Percentiles rank a stretch among this genome's conserved stretches.
Evolutionary conservation across 1,140 invertebrate species (phyloP).

Genomic region (Solen grandis): DNA sequence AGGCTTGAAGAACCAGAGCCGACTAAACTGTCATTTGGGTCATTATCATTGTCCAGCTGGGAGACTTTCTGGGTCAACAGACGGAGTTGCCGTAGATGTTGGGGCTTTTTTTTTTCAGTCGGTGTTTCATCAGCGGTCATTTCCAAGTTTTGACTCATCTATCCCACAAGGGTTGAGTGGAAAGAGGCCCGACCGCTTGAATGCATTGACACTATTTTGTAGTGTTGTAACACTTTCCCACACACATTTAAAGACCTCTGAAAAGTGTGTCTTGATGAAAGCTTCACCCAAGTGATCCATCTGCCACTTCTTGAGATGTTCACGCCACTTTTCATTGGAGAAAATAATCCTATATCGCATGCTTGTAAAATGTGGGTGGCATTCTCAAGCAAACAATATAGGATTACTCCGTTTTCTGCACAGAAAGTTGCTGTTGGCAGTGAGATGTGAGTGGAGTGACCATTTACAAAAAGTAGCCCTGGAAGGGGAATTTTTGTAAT

Average conservation of each 20-base stretch:
- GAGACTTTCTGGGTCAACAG: neutral
- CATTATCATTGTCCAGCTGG: neutral
- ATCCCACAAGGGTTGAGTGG: neutral
- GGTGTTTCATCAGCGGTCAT: neutral
- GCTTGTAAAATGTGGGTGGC: conserved; percentile 3
- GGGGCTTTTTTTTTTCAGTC: neutral
- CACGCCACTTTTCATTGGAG: too few species aligned
- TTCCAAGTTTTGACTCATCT: conserved; percentile 2
- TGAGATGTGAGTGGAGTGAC: conserved; percentile 19
- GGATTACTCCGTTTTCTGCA: too few species aligned
- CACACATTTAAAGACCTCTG: too few species aligned
- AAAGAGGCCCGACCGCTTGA: neutral
- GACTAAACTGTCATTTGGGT: neutral
- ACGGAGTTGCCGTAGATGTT: neutral
- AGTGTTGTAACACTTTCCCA: too few species aligned
- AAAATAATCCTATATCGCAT: too few species aligned
- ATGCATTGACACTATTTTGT: neutral
- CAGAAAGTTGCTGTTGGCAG: conserved; percentile 10
- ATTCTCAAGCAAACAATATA: conserved; percentile 4
- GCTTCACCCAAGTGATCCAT: too few species aligned
- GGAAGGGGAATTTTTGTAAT: neutral
- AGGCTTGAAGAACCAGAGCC: neutral
- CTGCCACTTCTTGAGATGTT: too few species aligned
- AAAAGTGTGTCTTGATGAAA: too few species aligned
- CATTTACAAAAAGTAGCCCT: neutral